Evolutionary conservation across 2,797 vertebrate species (phyloP), one percentile per base, ranked within the genome.

Genomic region (Lemur catta): DNA sequence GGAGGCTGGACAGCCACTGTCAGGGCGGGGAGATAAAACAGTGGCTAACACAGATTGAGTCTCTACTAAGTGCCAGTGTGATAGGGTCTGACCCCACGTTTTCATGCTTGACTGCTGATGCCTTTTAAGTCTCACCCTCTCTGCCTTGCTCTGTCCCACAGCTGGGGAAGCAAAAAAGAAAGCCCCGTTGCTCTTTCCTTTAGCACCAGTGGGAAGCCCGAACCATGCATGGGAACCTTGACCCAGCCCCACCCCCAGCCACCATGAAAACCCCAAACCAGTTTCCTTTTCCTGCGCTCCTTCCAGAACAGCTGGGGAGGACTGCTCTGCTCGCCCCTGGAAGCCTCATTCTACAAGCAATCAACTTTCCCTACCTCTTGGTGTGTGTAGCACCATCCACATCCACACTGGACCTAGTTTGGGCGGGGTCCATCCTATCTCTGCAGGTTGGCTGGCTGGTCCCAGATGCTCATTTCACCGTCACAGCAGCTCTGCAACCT

Each of bases 371-470:
- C 28, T 8, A 1, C 18, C 43, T 41, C n/a, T 30, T 15, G 13
- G n/a, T 33, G 35, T 3, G 35, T 0, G 46, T 0, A 9, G 20
- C 2, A 0, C 46, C 14, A 2, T 38, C 46, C 24, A 1, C 55
- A 65, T 38, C 52, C 28, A 24, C 8, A 0, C 22, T 10, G 22
- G 57, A n/a, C 69, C 2, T 9, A 12, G 12, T 5, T 55, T 2
- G 18, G 0, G 6, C 14, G 33, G 6, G 13, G 50, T n/a, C 48
- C 38, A 4, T 43, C 22, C 38, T 10, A 48, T n/a, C 3, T n/a
- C 76, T 50, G 17, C 33, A 11, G 11, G 41, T 14, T 2, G 22
- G 7, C 9, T 1, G n/a, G 43, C 43, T 30, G 86, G 22, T 55
- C 35, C 41, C 55, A 35, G 52, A 43, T 43, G 43, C 43, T 22